phyloP scores from a whole-genome alignment of 2,113 vertebrate genomes.

The Brachirus orientalis region DNA sequence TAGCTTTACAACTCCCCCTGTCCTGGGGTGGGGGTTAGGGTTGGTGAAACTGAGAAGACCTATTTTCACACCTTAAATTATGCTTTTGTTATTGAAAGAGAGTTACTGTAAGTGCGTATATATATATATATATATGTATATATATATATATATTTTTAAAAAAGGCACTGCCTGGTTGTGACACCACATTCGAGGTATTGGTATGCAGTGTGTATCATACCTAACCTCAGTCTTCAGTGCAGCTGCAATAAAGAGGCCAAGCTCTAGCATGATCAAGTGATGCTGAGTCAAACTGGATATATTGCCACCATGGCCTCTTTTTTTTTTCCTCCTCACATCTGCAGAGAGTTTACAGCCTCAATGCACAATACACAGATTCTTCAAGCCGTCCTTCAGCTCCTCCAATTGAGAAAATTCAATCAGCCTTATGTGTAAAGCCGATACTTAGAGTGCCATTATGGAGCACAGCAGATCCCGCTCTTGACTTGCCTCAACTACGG shows the following conservation, averaged over 20 bases:
- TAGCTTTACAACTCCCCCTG: too few relatives aligned
- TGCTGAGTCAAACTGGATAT: conserved; percentile 49
- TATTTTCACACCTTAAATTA: too few relatives aligned
- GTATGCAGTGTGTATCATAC: too few relatives aligned
- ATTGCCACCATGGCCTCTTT: conserved; percentile 42
- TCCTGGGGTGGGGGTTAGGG: too few relatives aligned
- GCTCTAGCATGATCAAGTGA: conserved; percentile 12
- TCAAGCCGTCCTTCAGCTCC: conserved; percentile 50
- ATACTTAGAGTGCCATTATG: conserved; percentile 11
- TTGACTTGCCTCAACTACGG: conserved; percentile 23
- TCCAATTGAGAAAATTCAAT: conserved; percentile 53
- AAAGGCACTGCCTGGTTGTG: too few relatives aligned
- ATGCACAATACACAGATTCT: conserved; percentile 45
- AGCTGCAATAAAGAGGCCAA: conserved; percentile 5
- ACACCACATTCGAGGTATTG: too few relatives aligned
- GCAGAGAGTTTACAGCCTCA: conserved; percentile 28
- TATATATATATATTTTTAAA: too few relatives aligned
- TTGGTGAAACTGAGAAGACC: too few relatives aligned
- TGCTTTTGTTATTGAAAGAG: too few relatives aligned
- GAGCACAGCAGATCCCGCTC: conserved; percentile 27
- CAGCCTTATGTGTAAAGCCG: conserved; percentile 19
- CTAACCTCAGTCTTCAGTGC: conserved; percentile 1
- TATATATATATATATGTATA: too few relatives aligned
- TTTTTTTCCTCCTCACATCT: conserved; percentile 7
- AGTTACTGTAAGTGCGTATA: too few relatives aligned